phyloP scores from a whole-genome alignment of 2,797 vertebrate species.

The Graptemys geographica region DNA sequence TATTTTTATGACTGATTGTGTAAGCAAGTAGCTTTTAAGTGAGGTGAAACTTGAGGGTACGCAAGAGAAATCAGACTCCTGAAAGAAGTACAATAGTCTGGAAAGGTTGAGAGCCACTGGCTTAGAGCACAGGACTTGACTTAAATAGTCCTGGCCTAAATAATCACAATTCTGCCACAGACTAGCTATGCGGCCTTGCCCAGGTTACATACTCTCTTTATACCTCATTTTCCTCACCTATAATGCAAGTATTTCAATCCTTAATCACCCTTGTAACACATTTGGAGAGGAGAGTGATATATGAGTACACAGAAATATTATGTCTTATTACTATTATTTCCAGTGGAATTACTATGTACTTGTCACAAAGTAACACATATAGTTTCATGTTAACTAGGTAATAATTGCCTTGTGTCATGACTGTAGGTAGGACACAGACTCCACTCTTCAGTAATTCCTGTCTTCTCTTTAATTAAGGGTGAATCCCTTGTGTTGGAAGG shows the following conservation, averaged over 20 bases:
- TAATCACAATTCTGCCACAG: background rate
- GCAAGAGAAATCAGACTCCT: no score
- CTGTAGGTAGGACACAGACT: conserved; percentile 58
- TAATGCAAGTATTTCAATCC: background rate
- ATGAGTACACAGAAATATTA: conserved; percentile 12
- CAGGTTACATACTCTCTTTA: background rate
- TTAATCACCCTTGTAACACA: conserved; percentile 19
- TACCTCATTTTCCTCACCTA: background rate
- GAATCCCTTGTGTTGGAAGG: conserved; percentile 60
- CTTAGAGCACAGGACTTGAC: background rate
- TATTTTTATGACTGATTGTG: no score
- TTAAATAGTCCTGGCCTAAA: background rate
- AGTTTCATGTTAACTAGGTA: conserved; percentile 42
- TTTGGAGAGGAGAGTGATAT: conserved; percentile 2
- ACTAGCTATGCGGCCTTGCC: background rate
- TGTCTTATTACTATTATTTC: conserved; percentile 32
- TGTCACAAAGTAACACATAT: background rate
- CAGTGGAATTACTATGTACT: background rate
- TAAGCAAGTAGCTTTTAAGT: no score
- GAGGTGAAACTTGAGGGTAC: no score
- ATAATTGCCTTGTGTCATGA: conserved; percentile 39
- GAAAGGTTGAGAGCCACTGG: no score
- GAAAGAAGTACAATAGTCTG: no score
- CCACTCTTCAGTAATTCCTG: conserved; percentile 52
- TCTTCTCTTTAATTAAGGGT: conserved; percentile 73